Evolutionary conservation across 2,797 vertebrate species (phyloP).

Genomic region (Philypnodon macrostomus): DNA sequence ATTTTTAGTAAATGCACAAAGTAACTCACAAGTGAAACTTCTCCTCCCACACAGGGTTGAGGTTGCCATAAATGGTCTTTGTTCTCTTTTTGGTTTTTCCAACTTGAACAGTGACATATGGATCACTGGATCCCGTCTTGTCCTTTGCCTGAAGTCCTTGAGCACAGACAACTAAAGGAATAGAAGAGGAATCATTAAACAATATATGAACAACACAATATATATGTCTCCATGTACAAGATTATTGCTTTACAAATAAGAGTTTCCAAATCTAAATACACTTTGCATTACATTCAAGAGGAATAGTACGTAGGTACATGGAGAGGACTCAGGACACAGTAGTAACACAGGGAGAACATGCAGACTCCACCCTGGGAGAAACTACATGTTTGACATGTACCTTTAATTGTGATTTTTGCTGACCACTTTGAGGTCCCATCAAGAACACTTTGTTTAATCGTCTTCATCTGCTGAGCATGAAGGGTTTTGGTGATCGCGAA

Average conservation of each 20-base stretch:
- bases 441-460: constrained; percentile 94
- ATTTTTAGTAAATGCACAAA: neutral
- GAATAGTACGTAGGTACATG: no score
- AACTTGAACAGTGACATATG: constrained; percentile 96
- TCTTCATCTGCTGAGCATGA: constrained; percentile 96
- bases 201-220: neutral
- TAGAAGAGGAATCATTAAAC: constrained; percentile 19
- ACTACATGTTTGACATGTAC: constrained; percentile 56
- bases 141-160: constrained; percentile 98
- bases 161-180: constrained; percentile 87
- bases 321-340: no score
- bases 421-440: constrained; percentile 99
- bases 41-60: constrained; percentile 98
- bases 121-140: constrained; percentile 98
- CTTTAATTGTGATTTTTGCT: constrained; percentile 97
- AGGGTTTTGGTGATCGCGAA: constrained; percentile 86
- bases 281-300: no score
- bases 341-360: no score
- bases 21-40: constrained; percentile 96
- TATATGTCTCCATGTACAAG: no score
- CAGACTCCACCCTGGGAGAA: no score
- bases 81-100: constrained; percentile 98
- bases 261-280: no score
- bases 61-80: constrained; percentile 97
- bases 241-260: no score